Percentiles rank a stretch among this genome's conserved stretches.
These are phyloP conservation scores for Paratrypauchen microcephalus DNA, from an alignment of 2,797 vertebrate species.

Conservation along the genomic window DNA sequence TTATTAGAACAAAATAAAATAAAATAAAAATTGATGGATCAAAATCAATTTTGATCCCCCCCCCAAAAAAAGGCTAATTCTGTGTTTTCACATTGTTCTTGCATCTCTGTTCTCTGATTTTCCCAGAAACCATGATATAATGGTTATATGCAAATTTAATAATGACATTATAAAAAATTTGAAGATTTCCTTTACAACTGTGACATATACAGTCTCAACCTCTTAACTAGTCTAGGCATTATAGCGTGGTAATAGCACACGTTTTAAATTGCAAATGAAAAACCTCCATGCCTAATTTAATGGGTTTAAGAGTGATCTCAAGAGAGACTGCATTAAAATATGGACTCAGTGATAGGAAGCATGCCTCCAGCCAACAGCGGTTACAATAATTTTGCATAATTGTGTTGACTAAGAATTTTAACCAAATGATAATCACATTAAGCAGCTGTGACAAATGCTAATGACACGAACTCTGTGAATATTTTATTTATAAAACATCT, in stretches of 20 bases:
- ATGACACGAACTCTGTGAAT: constrained; percentile 2
- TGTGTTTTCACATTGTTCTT: too few relatives aligned
- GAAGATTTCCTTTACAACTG: not conserved
- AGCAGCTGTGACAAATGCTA: constrained; percentile 10
- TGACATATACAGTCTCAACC: not conserved
- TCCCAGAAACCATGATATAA: too few relatives aligned
- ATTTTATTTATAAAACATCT: constrained; percentile 7
- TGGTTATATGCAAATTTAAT: too few relatives aligned
- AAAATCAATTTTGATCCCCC: too few relatives aligned
- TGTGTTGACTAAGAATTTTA: constrained; percentile 10
- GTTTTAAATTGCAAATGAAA: constrained; percentile 2
- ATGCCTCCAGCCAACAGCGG: constrained; percentile 2
- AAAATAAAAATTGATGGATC: too few relatives aligned
- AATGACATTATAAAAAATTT: not conserved
- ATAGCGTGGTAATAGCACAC: not conserved
- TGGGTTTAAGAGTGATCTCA: constrained; percentile 4
- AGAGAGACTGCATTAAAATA: constrained; percentile 8
- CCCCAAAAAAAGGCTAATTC: too few relatives aligned
- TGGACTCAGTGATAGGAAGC: constrained; percentile 1
- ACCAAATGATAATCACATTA: constrained; percentile 10
- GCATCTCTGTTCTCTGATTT: too few relatives aligned
- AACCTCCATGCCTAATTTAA: not conserved
- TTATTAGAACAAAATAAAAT: not conserved
- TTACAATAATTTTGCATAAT: constrained; percentile 10
- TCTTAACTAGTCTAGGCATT: not conserved